A percentile compares a stretch with the other conserved stretches of the same genome.
Evolutionary conservation across 2,113 vertebrate genomes (phyloP).

Genomic region (Grammomys dolichurus): DNA sequence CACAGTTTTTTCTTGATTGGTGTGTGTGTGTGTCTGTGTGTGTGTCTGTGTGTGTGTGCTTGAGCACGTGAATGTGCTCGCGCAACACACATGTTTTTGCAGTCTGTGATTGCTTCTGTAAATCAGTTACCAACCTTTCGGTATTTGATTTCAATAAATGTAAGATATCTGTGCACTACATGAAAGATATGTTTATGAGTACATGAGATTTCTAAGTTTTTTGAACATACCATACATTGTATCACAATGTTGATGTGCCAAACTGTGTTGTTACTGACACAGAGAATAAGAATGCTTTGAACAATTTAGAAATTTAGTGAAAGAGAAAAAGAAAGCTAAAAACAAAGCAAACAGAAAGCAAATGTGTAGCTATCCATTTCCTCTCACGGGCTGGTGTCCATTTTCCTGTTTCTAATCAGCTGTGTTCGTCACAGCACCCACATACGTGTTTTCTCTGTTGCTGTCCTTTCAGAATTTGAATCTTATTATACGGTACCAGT

Average conservation of each 20-base stretch:
- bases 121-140: slow-evolving; percentile 83
- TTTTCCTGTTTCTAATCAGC: slow-evolving; percentile 74
- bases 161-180: slow-evolving; percentile 85
- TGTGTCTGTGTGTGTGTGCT: not conserved
- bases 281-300: slow-evolving; percentile 76
- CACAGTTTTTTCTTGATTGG: slow-evolving; percentile 83
- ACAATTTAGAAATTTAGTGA: slow-evolving; percentile 63
- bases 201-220: slow-evolving; percentile 82
- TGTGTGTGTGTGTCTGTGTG: slow-evolving; percentile 12
- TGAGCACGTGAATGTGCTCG: not conserved
- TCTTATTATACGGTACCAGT: slow-evolving; percentile 58
- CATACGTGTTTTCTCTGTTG: slow-evolving; percentile 57
- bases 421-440: slow-evolving; percentile 61
- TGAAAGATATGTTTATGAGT: slow-evolving; percentile 82
- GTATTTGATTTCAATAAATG: slow-evolving; percentile 87
- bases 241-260: slow-evolving; percentile 88
- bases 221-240: slow-evolving; percentile 82
- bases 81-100: slow-evolving; percentile 82
- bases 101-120: slow-evolving; percentile 92
- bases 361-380: slow-evolving; percentile 53
- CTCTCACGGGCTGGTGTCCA: slow-evolving; percentile 67
- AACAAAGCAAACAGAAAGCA: slow-evolving; percentile 27
- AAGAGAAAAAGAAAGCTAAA: slow-evolving; percentile 72
- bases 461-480: slow-evolving; percentile 71
- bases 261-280: slow-evolving; percentile 84